phyloP scores from a whole-genome alignment of 2,888 invertebrate genomes.

The Hypomecis punctinalis region DNA sequence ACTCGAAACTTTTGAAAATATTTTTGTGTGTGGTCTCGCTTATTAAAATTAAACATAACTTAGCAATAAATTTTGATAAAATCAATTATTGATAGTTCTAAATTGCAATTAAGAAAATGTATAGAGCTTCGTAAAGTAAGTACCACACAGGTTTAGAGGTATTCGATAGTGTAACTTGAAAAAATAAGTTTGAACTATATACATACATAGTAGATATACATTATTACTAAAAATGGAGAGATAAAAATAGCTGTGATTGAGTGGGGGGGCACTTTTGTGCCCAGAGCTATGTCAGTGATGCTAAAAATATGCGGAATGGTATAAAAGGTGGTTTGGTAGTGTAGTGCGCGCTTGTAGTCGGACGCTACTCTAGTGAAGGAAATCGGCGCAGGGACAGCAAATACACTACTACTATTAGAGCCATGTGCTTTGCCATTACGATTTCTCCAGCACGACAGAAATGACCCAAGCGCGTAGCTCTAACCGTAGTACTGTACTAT shows the following conservation, averaged over 20 bases:
- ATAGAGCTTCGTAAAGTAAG: slow-evolving; percentile 84
- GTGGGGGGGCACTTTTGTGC: slow-evolving; percentile 80
- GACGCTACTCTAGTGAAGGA: slow-evolving; percentile 8
- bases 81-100: slow-evolving; percentile 83
- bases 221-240: slow-evolving; percentile 70
- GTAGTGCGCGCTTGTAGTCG: slow-evolving; percentile 33
- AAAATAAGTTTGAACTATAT: slow-evolving; percentile 59
- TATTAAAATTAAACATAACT: slow-evolving; percentile 66
- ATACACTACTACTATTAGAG: slow-evolving; percentile 56
- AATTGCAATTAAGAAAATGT: slow-evolving; percentile 82
- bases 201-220: slow-evolving; percentile 57
- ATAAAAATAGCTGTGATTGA: slow-evolving; percentile 84
- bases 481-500: too few species aligned
- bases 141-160: slow-evolving; percentile 80
- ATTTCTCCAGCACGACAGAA: too few species aligned
- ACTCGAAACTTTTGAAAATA: slow-evolving; percentile 59
- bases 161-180: slow-evolving; percentile 68
- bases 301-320: slow-evolving; percentile 6
- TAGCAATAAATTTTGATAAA: slow-evolving; percentile 83
- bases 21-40: slow-evolving; percentile 72
- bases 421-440: slow-evolving; percentile 38
- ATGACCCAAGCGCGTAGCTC: too few species aligned
- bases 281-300: slow-evolving; percentile 59
- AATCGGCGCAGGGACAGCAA: slow-evolving; percentile 60
- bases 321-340: slow-evolving; percentile 22